Percentiles rank a stretch among this genome's conserved stretches.
Conservation (phyloP, 2,888 invertebrate species). For the Dryococelus australis region DNA sequence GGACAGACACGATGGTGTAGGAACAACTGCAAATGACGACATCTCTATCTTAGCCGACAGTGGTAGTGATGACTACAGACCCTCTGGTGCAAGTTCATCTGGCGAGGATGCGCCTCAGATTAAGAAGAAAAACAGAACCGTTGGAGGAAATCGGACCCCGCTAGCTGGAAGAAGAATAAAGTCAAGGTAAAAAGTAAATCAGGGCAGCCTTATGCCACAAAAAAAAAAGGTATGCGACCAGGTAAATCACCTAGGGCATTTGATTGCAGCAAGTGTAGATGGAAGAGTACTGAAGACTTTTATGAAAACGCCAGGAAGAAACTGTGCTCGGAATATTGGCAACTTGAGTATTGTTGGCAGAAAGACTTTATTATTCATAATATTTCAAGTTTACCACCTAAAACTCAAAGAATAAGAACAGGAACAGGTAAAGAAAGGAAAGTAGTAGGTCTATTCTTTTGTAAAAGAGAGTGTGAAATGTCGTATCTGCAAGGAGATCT, state of each 20-base stretch:
- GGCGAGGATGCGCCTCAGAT: no score
- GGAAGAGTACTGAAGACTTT: background rate
- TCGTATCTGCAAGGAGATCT: background rate
- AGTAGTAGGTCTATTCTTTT: conserved; percentile 12
- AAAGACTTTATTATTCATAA: no score
- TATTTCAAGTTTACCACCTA: no score
- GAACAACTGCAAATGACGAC: background rate
- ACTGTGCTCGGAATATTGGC: background rate
- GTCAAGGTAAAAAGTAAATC: background rate
- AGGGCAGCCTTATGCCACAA: background rate
- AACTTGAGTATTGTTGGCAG: conserved; percentile 18
- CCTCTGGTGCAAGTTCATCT: no score
- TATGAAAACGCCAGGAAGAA: background rate
- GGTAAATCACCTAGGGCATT: background rate
- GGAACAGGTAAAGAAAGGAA: background rate
- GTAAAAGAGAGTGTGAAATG: background rate
- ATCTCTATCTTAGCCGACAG: background rate
- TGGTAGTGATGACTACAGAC: no score
- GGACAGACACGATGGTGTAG: background rate
- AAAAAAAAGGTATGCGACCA: conserved; percentile 19
- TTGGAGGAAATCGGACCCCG: background rate
- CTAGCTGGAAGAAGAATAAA: background rate
- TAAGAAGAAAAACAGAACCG: no score
- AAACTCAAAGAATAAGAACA: background rate
- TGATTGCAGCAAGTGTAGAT: conserved; percentile 28